phyloP scores from a whole-genome alignment of 1,140 invertebrate genomes.

The Pantala flavescens region DNA sequence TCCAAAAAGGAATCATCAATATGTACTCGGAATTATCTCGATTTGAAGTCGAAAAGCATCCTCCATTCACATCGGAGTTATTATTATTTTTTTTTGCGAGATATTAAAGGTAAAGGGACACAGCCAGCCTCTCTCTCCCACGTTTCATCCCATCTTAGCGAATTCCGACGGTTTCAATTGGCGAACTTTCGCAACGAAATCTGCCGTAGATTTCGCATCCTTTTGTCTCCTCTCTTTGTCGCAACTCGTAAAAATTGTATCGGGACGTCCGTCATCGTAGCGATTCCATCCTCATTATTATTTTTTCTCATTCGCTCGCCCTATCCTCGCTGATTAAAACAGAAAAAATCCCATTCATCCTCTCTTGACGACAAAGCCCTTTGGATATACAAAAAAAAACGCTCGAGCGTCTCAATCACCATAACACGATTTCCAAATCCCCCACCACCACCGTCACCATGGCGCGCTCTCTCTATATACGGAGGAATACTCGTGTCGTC shows the following conservation, averaged over 20 bases:
- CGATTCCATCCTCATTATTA: not conserved
- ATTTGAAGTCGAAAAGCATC: no score
- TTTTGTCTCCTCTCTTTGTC: not conserved
- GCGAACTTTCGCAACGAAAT: no score
- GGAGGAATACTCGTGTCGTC: not conserved
- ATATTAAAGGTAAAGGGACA: no score
- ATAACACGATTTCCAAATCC: not conserved
- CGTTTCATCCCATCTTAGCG: no score
- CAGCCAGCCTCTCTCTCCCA: no score
- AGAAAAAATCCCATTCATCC: conserved; percentile 6
- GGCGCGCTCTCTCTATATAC: not conserved
- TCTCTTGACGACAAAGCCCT: not conserved
- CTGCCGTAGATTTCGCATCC: not conserved
- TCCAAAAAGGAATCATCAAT: no score
- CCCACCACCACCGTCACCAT: not conserved
- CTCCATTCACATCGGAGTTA: no score
- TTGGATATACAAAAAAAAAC: not conserved
- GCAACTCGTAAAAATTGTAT: not conserved
- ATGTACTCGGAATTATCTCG: no score
- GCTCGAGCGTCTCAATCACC: not conserved
- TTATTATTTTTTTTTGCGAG: no score
- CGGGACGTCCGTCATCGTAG: not conserved
- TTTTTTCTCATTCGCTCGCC: not conserved
- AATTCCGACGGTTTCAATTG: no score
- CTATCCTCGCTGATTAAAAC: conserved; percentile 6